These are phyloP conservation scores for Phortica magna DNA, from an alignment of 2,888 invertebrate genomes.

Conservation along the genomic window DNA sequence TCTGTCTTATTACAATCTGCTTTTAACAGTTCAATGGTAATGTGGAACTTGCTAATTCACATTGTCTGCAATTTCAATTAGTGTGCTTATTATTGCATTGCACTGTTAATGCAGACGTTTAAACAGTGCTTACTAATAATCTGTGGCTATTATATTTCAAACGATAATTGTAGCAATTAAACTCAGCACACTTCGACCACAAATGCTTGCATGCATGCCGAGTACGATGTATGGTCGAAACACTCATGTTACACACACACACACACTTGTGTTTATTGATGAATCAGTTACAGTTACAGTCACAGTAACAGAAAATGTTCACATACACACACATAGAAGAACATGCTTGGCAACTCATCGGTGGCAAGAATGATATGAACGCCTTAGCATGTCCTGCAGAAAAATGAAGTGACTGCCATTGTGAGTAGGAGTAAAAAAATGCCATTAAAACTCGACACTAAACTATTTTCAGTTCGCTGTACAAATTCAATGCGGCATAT, in stretches of 20 bases:
- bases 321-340: conserved; percentile 6
- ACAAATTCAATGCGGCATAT: background rate
- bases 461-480: conserved; percentile 15
- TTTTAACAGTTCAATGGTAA: background rate
- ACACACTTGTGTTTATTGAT: conserved; percentile 32
- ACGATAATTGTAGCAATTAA: conserved; percentile 53
- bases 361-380: background rate
- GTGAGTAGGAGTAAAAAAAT: conserved; percentile 1
- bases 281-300: conserved; percentile 34
- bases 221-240: background rate
- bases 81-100: background rate
- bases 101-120: conserved; percentile 6
- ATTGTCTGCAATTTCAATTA: conserved; percentile 1
- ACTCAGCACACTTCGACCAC: conserved; percentile 5
- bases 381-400: background rate
- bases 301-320: conserved; percentile 33
- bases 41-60: background rate
- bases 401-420: background rate
- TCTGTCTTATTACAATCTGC: background rate
- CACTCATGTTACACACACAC: background rate
- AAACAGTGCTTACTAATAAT: conserved; percentile 26
- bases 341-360: conserved; percentile 10
- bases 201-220: conserved; percentile 8
- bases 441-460: conserved; percentile 14
- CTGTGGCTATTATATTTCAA: conserved; percentile 50